Base-by-base conservation (phyloP, 2,888 invertebrate genomes). In the Mythimna pallens region DNA sequence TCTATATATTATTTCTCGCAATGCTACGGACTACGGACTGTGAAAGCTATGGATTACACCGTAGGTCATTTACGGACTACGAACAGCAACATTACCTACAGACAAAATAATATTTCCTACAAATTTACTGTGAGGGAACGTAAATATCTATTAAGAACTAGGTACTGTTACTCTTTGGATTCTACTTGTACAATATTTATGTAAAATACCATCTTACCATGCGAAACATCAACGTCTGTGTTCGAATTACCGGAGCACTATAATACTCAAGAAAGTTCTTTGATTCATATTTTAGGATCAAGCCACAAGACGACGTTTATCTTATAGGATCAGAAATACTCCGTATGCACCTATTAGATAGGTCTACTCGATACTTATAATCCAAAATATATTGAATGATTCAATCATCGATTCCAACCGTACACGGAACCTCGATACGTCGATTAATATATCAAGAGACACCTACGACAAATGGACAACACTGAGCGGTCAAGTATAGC, bases 401-500 rank as follows among this genome's bases (percentile, higher is more conserved):
- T 61, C 30, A 36, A 65, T 54, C 20, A 9, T 68, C 36, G 34
- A 59, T 55, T 36, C 22, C 36, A 43, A 63, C 30, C 17, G 12
- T 65, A 71, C 30, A 65, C 12, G n/a, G 36, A 43, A 30, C 57
- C 34, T 66, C 59, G 65, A 72, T 78, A 67, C 69, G 22, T 34
- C 30, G 65, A 59, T 74, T 61, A 63, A 66, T 57, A 63, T 59
- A 63, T 59, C 17, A 68, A 36, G 20, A 59, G 47, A 72, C 76
- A 20, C 47, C 47, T 47, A 78, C 70, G 70, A 77, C 73, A 65
- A 80, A 64, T 76, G 84, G 66, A 73, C 87, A 85, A 50, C 85
- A 80, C 83, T 78, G 81, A 70, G 70, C 75, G 68, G 65, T 78
- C 66, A 72, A 70, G 73, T 79, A 62, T 57, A 62, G 50, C 70